A percentile compares a stretch with the other conserved stretches of the same genome.
Evolutionary conservation across 2,113 vertebrate genomes (phyloP).

Genomic region (Microcebus tavaratra): DNA sequence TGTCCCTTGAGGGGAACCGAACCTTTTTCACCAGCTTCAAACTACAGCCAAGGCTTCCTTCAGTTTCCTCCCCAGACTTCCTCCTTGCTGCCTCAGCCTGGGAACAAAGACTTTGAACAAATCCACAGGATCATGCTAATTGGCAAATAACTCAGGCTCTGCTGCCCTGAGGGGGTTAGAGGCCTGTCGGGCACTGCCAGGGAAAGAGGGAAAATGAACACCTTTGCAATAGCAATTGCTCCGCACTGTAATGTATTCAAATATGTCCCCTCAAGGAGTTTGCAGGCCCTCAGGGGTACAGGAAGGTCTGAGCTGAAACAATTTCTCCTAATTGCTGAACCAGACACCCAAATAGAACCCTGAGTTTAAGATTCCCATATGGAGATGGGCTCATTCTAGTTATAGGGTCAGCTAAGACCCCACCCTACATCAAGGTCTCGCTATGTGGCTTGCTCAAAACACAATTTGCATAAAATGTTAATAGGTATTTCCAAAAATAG

Average conservation of each 20-base stretch:
- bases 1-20: not conserved
- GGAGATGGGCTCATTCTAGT: not conserved
- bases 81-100: not conserved
- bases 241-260: conserved; percentile 54
- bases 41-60: not conserved
- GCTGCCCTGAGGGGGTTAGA: conserved; percentile 34
- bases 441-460: conserved; percentile 26
- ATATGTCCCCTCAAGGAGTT: conserved; percentile 46
- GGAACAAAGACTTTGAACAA: conserved; percentile 55
- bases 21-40: conserved; percentile 24
- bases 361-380: conserved; percentile 9
- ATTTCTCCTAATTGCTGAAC: conserved; percentile 69
- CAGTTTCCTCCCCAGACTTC: not conserved
- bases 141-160: conserved; percentile 57
- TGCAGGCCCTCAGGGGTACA: conserved; percentile 62
- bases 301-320: conserved; percentile 48
- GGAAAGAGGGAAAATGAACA: conserved; percentile 31
- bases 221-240: not conserved
- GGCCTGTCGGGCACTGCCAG: not conserved
- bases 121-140: conserved; percentile 57
- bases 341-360: conserved; percentile 63
- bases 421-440: not conserved
- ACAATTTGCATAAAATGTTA: conserved; percentile 48
- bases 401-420: not conserved
- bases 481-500: conserved; percentile 61